Conservation (phyloP, 2,113 vertebrate species). For the Canis aureus region DNA sequence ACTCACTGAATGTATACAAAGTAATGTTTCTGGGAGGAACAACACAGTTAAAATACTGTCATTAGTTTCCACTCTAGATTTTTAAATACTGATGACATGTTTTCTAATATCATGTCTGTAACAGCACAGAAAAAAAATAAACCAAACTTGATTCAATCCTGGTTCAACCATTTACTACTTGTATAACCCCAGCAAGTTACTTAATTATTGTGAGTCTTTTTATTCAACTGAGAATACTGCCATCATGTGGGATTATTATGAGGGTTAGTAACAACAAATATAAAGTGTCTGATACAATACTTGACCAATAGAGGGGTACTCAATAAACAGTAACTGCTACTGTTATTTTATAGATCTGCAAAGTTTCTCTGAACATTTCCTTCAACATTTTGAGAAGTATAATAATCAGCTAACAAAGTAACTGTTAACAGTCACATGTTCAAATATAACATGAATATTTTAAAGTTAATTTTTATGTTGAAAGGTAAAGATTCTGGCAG, state of each 20-base stretch:
- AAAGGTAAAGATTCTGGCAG: constrained; percentile 37
- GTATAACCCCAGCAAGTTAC: background rate
- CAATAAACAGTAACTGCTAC: background rate
- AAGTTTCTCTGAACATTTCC: constrained; percentile 78
- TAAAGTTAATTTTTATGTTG: constrained; percentile 27
- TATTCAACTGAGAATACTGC: background rate
- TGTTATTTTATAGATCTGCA: constrained; percentile 73
- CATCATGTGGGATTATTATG: background rate
- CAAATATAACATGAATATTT: constrained; percentile 57
- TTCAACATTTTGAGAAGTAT: constrained; percentile 84
- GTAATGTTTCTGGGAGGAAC: background rate
- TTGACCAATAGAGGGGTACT: background rate
- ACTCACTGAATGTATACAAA: background rate
- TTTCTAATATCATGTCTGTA: constrained; percentile 29
- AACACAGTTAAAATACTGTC: background rate
- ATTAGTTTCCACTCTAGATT: background rate
- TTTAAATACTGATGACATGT: background rate
- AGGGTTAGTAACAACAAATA: background rate
- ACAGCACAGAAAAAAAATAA: background rate
- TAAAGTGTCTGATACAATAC: background rate
- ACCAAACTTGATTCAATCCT: background rate
- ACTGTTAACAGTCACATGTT: constrained; percentile 57
- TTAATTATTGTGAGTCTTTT: background rate
- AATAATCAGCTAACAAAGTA: constrained; percentile 76
- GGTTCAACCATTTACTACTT: background rate